Evolutionary conservation across 2,113 vertebrate genomes (phyloP).

Genomic region (Sceloporus undulatus): DNA sequence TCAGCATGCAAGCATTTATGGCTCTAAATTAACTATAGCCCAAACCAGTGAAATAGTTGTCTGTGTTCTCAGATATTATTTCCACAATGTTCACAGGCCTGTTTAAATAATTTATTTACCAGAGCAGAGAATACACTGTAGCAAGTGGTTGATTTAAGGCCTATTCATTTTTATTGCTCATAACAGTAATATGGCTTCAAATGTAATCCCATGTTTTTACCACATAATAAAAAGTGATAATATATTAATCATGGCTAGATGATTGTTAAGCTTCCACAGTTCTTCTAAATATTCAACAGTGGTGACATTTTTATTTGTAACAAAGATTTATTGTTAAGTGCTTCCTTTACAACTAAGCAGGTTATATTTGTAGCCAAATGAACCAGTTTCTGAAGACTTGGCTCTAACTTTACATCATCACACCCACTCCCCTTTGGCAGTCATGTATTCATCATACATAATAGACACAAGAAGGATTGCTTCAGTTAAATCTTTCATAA

Average conservation of each 20-base stretch:
- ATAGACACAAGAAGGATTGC: not conserved
- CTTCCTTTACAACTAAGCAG: not conserved
- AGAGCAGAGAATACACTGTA: conserved; percentile 2
- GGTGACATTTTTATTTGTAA: conserved; percentile 19
- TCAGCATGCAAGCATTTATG: conserved; percentile 11
- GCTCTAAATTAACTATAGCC: not conserved
- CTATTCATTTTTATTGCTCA: conserved; percentile 27
- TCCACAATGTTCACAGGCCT: conserved; percentile 26
- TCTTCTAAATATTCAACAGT: conserved; percentile 37
- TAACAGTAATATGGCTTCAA: conserved; percentile 36
- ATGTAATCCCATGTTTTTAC: conserved; percentile 31
- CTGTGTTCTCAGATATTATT: conserved; percentile 25
- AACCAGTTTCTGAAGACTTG: conserved; percentile 43
- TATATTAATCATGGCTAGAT: conserved; percentile 23
- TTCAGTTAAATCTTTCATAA: conserved; percentile 2
- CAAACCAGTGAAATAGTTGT: conserved; percentile 3
- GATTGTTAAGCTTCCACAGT: conserved; percentile 24
- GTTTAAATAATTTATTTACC: conserved; percentile 25
- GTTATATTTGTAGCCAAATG: conserved; percentile 43
- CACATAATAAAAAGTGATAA: conserved; percentile 51
- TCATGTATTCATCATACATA: conserved; percentile 52
- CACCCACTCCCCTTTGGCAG: not conserved
- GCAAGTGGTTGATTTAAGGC: not conserved
- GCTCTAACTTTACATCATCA: conserved; percentile 44
- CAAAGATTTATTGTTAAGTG: conserved; percentile 15